Evolutionary conservation across 2,888 invertebrate species (phyloP).

Genomic region (Diarsia mendica): DNA sequence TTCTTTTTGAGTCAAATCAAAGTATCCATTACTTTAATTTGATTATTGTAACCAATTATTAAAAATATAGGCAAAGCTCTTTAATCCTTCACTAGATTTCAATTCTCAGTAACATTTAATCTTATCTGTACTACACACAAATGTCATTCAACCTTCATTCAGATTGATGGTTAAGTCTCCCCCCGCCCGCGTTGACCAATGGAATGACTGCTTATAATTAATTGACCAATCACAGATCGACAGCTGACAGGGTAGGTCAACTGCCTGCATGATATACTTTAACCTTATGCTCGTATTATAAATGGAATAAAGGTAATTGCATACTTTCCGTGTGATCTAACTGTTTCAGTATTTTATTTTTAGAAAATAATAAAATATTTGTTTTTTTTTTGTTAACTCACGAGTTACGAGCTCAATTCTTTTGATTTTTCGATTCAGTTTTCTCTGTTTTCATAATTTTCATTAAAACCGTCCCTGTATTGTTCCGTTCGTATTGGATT

Average conservation of each 20-base stretch:
- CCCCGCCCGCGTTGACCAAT: slow-evolving; percentile 50
- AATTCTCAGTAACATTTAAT: slow-evolving; percentile 10
- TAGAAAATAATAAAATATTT: too few species aligned
- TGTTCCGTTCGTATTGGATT: not conserved
- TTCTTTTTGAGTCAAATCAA: too few species aligned
- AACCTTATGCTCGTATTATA: slow-evolving; percentile 45
- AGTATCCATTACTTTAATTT: not conserved
- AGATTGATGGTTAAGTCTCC: slow-evolving; percentile 53
- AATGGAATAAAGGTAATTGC: slow-evolving; percentile 14
- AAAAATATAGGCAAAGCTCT: not conserved
- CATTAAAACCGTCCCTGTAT: not conserved
- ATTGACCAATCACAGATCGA: slow-evolving; percentile 59
- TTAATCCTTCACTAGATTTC: not conserved
- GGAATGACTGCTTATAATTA: slow-evolving; percentile 54
- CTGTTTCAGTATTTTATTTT: too few species aligned
- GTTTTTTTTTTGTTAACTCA: too few species aligned
- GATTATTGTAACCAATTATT: not conserved
- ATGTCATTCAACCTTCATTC: slow-evolving; percentile 57
- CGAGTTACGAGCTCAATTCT: too few species aligned
- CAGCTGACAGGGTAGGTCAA: slow-evolving; percentile 60
- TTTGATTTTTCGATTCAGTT: too few species aligned
- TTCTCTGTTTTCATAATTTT: too few species aligned
- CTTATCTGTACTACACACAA: slow-evolving; percentile 3
- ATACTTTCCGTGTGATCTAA: not conserved
- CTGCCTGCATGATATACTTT: slow-evolving; percentile 41